These are phyloP conservation scores for Phalloptychus januarius DNA, from an alignment of 2,797 vertebrate species.

Conservation along the genomic window DNA sequence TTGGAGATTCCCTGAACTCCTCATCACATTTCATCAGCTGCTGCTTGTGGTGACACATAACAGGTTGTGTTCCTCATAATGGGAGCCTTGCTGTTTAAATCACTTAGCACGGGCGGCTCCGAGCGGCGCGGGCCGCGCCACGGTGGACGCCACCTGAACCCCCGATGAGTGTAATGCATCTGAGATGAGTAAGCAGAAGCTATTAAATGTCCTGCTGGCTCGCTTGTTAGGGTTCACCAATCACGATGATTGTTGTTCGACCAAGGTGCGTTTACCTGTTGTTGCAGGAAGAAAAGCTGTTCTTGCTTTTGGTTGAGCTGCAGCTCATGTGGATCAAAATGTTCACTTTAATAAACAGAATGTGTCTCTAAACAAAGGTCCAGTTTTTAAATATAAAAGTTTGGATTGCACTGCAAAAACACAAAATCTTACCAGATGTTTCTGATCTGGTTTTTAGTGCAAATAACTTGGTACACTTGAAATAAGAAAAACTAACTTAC, in stretches of 20 bases:
- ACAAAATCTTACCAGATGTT: too few species aligned
- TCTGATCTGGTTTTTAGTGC: too few species aligned
- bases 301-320: constrained; percentile 5
- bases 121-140: not conserved
- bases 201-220: constrained; percentile 9
- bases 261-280: not conserved
- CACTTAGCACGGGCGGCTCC: constrained; percentile 4
- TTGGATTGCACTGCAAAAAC: too few species aligned
- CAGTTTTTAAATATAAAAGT: not conserved
- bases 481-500: too few species aligned
- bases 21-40: not conserved
- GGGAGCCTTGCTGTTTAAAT: constrained; percentile 5
- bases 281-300: constrained; percentile 5
- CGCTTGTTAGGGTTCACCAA: constrained; percentile 20
- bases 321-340: not conserved
- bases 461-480: too few species aligned
- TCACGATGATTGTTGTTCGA: constrained; percentile 11
- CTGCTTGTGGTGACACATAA: not conserved
- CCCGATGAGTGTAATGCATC: constrained; percentile 25
- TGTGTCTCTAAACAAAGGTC: not conserved
- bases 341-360: constrained; percentile 2
- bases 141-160: constrained; percentile 15
- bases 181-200: constrained; percentile 20
- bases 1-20: not conserved
- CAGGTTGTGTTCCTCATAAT: not conserved